Conservation (phyloP, 2,797 vertebrate genomes). For the Intellagama lesueurii region DNA sequence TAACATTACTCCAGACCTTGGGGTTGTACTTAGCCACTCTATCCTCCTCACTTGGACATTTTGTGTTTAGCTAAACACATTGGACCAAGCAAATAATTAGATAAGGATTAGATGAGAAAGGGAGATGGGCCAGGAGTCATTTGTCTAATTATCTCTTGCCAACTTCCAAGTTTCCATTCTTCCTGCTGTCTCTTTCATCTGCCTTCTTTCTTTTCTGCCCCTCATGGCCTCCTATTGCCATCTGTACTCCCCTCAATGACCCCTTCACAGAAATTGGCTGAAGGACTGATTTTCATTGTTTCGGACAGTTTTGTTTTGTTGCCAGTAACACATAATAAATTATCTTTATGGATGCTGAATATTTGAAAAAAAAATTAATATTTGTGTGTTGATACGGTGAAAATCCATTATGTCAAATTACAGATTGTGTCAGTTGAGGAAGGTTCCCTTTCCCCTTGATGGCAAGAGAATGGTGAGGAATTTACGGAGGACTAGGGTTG, state of each 20-base stretch:
- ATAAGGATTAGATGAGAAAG: not conserved
- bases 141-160: not conserved
- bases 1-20: not conserved
- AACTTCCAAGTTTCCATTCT: not conserved
- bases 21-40: not conserved
- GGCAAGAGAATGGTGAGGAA: too few species aligned
- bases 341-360: not conserved
- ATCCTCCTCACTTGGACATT: not conserved
- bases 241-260: not conserved
- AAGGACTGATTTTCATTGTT: not conserved
- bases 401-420: too few species aligned
- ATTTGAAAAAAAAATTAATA: not conserved
- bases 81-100: not conserved
- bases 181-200: not conserved
- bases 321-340: not conserved
- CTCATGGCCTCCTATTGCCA: not conserved
- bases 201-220: not conserved
- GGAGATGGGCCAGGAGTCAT: not conserved
- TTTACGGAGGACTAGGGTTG: too few species aligned
- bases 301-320: not conserved
- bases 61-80: not conserved
- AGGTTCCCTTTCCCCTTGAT: too few species aligned
- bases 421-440: too few species aligned
- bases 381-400: too few species aligned
- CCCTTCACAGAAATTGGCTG: not conserved